Evolutionary conservation across 2,888 invertebrate species (phyloP).

Genomic region (Operophtera brumata): DNA sequence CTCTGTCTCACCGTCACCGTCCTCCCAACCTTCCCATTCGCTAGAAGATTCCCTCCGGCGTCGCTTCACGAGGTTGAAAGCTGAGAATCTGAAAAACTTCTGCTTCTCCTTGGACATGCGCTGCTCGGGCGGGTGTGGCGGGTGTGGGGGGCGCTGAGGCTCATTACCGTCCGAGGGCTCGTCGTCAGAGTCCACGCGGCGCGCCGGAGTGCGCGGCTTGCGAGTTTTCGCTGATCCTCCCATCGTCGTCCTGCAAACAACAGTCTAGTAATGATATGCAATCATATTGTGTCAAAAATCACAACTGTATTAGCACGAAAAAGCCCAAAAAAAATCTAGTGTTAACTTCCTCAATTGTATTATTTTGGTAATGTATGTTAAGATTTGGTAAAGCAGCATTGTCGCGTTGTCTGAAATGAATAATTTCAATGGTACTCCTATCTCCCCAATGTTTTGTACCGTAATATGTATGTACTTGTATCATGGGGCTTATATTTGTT

Average conservation of each 20-base stretch:
- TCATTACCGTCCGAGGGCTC: slow-evolving; percentile 78
- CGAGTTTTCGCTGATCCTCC: slow-evolving; percentile 57
- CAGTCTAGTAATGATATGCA: too few relatives aligned
- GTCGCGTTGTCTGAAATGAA: too few relatives aligned
- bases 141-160: slow-evolving; percentile 38
- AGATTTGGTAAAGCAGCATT: too few relatives aligned
- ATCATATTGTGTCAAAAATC: too few relatives aligned
- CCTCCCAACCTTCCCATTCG: slow-evolving; percentile 68
- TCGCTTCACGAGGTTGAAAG: slow-evolving; percentile 86
- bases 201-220: slow-evolving; percentile 48
- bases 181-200: slow-evolving; percentile 63
- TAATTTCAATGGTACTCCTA: too few relatives aligned
- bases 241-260: slow-evolving; percentile 48
- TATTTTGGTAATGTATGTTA: too few relatives aligned
- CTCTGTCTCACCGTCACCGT: slow-evolving; percentile 7
- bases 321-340: too few relatives aligned
- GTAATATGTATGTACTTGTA: too few relatives aligned
- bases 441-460: too few relatives aligned
- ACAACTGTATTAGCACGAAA: too few relatives aligned
- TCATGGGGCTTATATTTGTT: too few relatives aligned
- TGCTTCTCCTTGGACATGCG: slow-evolving; percentile 93
- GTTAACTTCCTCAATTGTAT: too few relatives aligned
- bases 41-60: slow-evolving; percentile 60
- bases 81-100: slow-evolving; percentile 91
- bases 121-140: slow-evolving; percentile 76